Percentiles rank a stretch among this genome's conserved stretches.
Conservation (phyloP, 2,113 vertebrate species). For the Upupa epops region DNA sequence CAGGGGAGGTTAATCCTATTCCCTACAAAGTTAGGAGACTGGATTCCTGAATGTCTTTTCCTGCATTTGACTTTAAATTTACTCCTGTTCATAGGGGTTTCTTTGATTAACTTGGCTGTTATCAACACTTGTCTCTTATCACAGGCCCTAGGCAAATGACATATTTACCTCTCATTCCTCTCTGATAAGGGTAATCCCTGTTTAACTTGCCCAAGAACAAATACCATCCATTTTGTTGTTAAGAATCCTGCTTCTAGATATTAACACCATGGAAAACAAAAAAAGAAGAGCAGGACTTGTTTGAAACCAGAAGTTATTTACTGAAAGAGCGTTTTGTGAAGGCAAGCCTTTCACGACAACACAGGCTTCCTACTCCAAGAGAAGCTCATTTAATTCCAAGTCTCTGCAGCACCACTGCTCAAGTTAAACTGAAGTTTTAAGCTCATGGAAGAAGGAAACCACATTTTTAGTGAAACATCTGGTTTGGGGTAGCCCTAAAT, state of each 20-base stretch:
- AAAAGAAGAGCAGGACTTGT: conserved; percentile 39
- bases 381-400: conserved; percentile 41
- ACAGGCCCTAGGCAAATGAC: conserved; percentile 66
- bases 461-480: conserved; percentile 34
- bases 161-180: conserved; percentile 77
- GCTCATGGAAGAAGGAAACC: neutral
- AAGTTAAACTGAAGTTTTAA: conserved; percentile 25
- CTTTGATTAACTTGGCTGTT: conserved; percentile 76
- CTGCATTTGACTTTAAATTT: conserved; percentile 69
- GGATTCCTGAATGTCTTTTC: conserved; percentile 69
- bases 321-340: neutral
- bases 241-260: conserved; percentile 71
- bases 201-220: conserved; percentile 77
- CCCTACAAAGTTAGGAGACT: conserved; percentile 60
- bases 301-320: conserved; percentile 5
- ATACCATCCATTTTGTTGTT: conserved; percentile 67
- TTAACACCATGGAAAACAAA: conserved; percentile 32
- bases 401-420: neutral
- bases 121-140: conserved; percentile 77
- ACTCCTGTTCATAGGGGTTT: conserved; percentile 70
- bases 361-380: neutral
- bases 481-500: neutral
- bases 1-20: conserved; percentile 54
- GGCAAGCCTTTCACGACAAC: neutral
- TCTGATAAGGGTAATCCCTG: conserved; percentile 77